Evolutionary conservation across 2,113 vertebrate species (phyloP).

Genomic region (Sorex fumeus): DNA sequence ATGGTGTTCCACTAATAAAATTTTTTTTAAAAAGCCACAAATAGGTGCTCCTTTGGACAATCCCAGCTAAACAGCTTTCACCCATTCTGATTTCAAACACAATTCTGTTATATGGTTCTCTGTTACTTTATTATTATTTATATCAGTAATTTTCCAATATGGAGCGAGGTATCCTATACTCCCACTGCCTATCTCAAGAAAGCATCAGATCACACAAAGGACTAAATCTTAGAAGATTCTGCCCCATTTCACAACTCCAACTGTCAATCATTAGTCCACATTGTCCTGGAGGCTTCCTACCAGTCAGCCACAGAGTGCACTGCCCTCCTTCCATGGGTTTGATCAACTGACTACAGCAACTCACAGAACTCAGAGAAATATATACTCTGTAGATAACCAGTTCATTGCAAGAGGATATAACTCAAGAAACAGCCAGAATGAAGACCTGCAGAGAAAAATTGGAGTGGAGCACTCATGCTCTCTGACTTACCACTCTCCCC

Average conservation of each 20-base stretch:
- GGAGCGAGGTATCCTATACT: neutral
- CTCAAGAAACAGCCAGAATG: neutral
- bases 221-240: neutral
- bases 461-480: too few species aligned
- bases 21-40: neutral
- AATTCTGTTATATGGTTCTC: neutral
- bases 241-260: neutral
- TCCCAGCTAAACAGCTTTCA: neutral
- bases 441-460: too few species aligned
- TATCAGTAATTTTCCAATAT: neutral
- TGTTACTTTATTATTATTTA: too few species aligned
- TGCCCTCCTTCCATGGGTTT: neutral
- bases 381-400: neutral
- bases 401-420: neutral
- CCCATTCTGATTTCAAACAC: neutral
- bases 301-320: neutral
- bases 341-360: neutral
- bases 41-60: too few species aligned
- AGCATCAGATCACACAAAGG: neutral
- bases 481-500: neutral
- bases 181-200: neutral
- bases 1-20: too few species aligned
- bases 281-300: neutral
- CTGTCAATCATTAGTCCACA: too few species aligned
- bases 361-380: constrained; percentile 17